phyloP scores from a whole-genome alignment of 1,140 invertebrate genomes.

The Megalonaias nervosa region DNA sequence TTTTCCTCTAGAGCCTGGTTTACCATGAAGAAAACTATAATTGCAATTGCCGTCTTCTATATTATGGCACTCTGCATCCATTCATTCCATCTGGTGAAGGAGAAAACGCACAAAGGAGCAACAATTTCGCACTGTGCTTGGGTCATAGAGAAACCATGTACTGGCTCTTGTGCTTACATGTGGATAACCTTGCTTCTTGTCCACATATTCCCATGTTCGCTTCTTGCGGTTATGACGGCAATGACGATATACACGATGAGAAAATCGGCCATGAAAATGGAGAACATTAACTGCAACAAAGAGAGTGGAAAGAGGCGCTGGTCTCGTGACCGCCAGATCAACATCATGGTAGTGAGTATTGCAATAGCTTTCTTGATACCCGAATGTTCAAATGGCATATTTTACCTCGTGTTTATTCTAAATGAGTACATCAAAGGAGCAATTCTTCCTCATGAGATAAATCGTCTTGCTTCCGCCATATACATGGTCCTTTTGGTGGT shows the following conservation, averaged over 20 bases:
- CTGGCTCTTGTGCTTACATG: constrained; percentile 18
- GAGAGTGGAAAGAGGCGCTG: background rate
- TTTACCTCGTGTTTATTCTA: constrained; percentile 7
- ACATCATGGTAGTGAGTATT: constrained; percentile 18
- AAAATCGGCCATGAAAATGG: constrained; percentile 7
- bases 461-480: constrained; percentile 10
- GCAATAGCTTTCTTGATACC: constrained; percentile 26
- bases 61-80: constrained; percentile 2
- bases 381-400: constrained; percentile 22
- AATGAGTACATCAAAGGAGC: background rate
- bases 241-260: constrained; percentile 5
- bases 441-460: background rate
- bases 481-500: constrained; percentile 13
- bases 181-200: constrained; percentile 31
- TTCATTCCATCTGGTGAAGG: constrained; percentile 17
- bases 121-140: constrained; percentile 16
- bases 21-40: constrained; percentile 24
- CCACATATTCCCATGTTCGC: too few species aligned
- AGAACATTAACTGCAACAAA: constrained; percentile 8
- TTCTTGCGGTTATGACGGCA: constrained; percentile 13
- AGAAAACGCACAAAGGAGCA: background rate
- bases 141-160: constrained; percentile 12
- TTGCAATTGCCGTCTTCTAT: constrained; percentile 11
- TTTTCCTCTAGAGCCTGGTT: constrained; percentile 17
- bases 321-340: constrained; percentile 19